Percentiles rank a stretch among this genome's conserved stretches.
Evolutionary conservation across 2,888 invertebrate genomes (phyloP).

Genomic region (Stenurella melanura): DNA sequence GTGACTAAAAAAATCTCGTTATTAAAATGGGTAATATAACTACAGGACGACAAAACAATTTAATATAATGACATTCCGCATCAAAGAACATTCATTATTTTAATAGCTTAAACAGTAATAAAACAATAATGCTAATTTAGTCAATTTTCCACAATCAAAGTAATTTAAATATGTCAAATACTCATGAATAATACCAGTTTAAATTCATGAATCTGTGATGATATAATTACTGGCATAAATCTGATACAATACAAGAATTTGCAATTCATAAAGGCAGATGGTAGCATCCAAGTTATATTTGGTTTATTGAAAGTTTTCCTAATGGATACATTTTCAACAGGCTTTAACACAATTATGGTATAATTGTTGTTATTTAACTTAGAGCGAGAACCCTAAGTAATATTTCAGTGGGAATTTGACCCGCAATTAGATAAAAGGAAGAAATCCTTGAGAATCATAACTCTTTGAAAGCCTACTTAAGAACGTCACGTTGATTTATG

Average conservation of each 20-base stretch:
- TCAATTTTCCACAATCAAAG: conserved; percentile 21
- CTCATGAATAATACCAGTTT: conserved; percentile 26
- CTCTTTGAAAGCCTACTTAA: conserved; percentile 13
- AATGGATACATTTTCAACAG: conserved; percentile 36
- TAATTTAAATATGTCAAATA: conserved; percentile 18
- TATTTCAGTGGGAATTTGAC: conserved; percentile 30
- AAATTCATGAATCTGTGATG: conserved; percentile 32
- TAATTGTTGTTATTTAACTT: conserved; percentile 40
- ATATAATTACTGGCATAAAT: conserved; percentile 36
- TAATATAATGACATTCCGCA: background rate
- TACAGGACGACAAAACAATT: too few relatives aligned
- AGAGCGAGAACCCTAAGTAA: conserved; percentile 12
- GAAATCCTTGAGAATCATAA: conserved; percentile 14
- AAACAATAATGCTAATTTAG: background rate
- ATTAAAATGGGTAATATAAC: too few relatives aligned
- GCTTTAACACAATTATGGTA: conserved; percentile 29
- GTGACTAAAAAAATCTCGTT: too few relatives aligned
- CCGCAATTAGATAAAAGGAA: conserved; percentile 31
- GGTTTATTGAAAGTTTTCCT: conserved; percentile 40
- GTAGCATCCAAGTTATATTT: conserved; percentile 31
- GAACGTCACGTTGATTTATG: conserved; percentile 5
- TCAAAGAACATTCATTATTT: background rate
- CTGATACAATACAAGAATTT: conserved; percentile 35
- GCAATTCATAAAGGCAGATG: conserved; percentile 36
- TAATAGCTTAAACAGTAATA: background rate